A percentile compares a stretch with the other conserved stretches of the same genome.
Evolutionary conservation across 2,113 vertebrate genomes (phyloP).

Genomic region (Sitta europaea): DNA sequence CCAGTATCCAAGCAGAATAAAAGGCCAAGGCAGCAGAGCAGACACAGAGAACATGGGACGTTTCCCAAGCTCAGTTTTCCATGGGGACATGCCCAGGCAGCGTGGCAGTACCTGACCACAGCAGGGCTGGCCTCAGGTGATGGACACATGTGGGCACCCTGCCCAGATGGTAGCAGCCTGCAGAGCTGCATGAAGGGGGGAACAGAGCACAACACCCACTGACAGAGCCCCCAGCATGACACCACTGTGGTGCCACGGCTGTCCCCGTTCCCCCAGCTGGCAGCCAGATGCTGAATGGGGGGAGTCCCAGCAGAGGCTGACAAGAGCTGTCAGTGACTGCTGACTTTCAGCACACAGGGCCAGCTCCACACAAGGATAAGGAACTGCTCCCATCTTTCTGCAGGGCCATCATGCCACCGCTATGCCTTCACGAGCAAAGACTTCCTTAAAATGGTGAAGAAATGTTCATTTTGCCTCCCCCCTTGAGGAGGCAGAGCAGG

Average conservation of each 20-base stretch:
- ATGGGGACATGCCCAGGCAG: rapidly evolving
- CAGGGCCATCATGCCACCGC: rapidly evolving
- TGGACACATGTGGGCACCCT: rapidly evolving
- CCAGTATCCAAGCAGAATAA: rapidly evolving
- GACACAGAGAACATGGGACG: rapidly evolving
- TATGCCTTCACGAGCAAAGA: rapidly evolving
- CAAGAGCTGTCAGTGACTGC: neutral
- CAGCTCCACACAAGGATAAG: rapidly evolving
- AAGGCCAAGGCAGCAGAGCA: neutral
- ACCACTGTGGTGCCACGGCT: rapidly evolving
- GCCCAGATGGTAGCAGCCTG: neutral
- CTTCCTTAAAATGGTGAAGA: rapidly evolving
- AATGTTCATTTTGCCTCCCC: neutral
- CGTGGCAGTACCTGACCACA: rapidly evolving
- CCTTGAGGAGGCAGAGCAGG: neutral
- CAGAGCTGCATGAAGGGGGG: neutral
- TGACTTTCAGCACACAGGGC: neutral
- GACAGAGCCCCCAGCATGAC: neutral
- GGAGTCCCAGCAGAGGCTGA: rapidly evolving
- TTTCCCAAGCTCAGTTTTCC: neutral
- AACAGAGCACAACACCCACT: rapidly evolving
- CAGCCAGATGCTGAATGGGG: rapidly evolving
- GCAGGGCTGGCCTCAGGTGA: neutral
- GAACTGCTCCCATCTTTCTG: neutral
- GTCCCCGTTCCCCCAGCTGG: neutral